Evolutionary conservation across 2,888 invertebrate species (phyloP), one percentile per base, ranked within the genome.

Genomic region (Pedicia rivosa): DNA sequence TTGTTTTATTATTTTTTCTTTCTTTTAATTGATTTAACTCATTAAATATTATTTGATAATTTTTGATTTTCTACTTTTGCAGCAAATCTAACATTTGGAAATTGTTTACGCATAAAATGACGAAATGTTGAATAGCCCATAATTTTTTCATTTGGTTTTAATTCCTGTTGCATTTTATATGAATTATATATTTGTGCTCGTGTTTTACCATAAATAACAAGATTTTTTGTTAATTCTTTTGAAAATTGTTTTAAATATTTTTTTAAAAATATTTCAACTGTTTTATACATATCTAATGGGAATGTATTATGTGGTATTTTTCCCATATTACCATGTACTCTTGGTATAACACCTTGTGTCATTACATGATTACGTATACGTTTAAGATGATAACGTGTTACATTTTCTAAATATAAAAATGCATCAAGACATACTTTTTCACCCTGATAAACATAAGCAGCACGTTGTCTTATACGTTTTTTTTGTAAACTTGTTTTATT

Each of bases 41-140:
- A n/a, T n/a, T n/a, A n/a, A n/a, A n/a, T n/a, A n/a, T n/a, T n/a
- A n/a, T n/a, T n/a, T n/a, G n/a, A n/a, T n/a, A n/a, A 28, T 30
- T 30, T 30, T 17, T 14, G 9, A 30, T 8, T 33, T 10, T 33
- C 33, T 6, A 33, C 13, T 22, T 33, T 33, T 12, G 33, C 22
- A 13, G 22, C 76, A 51, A 80, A 80, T 51, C 75, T 78, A 4
- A 80, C 75, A 48, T 79, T 74, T 2, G 81, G 79, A 55, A 81
- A 82, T 52, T 81, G 81, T 48, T 79, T 78, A 52, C 79, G 80
- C 74, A 82, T 77, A 51, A 81, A 82, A 47, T 79, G 74, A 43
- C 80, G 65, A 60, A 82, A 82, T 8, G 80, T 80, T 2, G 80
- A 78, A 49, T 80, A 82, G 0, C 81, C 80, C 79, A 82, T 79